phyloP scores from a whole-genome alignment of 2,888 invertebrate genomes.

The Rhamnusium bicolor region DNA sequence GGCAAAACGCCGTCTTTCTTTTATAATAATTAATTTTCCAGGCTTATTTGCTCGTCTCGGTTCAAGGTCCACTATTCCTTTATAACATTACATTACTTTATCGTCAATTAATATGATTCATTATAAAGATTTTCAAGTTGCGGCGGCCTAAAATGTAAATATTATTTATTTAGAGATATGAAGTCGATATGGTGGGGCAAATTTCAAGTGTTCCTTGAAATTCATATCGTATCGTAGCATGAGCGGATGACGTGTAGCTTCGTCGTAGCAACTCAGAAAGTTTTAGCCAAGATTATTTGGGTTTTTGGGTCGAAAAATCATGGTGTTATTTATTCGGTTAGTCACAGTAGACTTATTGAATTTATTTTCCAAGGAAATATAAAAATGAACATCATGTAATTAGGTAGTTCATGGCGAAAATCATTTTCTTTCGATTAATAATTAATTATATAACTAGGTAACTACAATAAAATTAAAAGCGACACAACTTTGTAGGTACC shows the following conservation, averaged over 20 bases:
- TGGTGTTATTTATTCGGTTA: too few species aligned
- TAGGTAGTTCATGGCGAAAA: too few species aligned
- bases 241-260: conserved; percentile 1
- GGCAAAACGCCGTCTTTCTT: conserved; percentile 62
- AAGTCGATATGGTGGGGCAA: conserved; percentile 16
- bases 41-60: conserved; percentile 64
- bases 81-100: conserved; percentile 9
- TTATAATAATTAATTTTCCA: conserved; percentile 66
- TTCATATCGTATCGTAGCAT: conserved; percentile 21
- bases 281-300: too few species aligned
- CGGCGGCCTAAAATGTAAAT: conserved; percentile 7
- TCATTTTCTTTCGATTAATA: too few species aligned
- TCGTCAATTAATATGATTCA: conserved; percentile 20
- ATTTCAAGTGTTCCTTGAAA: conserved; percentile 32
- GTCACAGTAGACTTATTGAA: too few species aligned
- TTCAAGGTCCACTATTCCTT: conserved; percentile 62
- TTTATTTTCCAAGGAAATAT: too few species aligned
- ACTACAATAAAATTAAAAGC: too few species aligned
- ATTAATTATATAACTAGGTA: too few species aligned
- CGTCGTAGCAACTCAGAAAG: neutral
- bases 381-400: too few species aligned
- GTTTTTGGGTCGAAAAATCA: too few species aligned
- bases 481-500: too few species aligned
- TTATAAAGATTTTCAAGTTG: conserved; percentile 15
- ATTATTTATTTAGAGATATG: conserved; percentile 13